Evolutionary conservation across 2,797 vertebrate genomes (phyloP), one percentile per base, ranked within the genome.

Genomic region (Anisognathus igniventris): DNA sequence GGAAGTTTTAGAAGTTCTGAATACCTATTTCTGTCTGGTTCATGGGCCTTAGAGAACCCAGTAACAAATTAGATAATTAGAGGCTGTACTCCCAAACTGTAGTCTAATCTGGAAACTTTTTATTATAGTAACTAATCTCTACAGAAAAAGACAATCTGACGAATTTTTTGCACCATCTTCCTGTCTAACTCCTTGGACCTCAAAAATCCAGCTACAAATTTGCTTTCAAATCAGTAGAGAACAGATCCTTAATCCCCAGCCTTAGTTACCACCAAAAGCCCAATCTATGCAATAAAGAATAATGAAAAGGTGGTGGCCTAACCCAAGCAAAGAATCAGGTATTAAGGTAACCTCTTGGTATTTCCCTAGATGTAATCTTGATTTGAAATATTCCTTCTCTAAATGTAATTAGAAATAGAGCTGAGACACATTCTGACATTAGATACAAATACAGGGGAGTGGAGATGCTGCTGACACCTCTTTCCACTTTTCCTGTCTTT

Each of bases 241-340:
- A 33, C 31, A 77, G 23, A 40, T 4, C 9, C 37, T 83, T 84
- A 91, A 82, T 87, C 28, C 20, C 15, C 21, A 82, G 5, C 3
- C 73, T 73, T 39, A 76, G 9, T 47, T 85, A 79, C 40, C 12
- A 4, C 44, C 31, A 44, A 66, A 87, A 87, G 31, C 68, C 22
- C 24, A 62, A 37, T 76, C 39, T 78, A 22, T 58, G 39, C 35
- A 75, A 47, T 66, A 65, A 81, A 85, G 8, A 14, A 50, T 75
- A 75, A 81, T 45, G 33, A 78, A 81, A 78, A 74, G 5, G 10
- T 3, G 4, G 18, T 0, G 0, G 27, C 16, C 18, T 47, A 88
- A 64, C 10, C 6, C 1, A 5, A 77, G n/a, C 4, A 2, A 74
- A 86, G 35, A 74, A 71, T 53, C 7, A 12, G 42, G 16, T 57